Base-by-base conservation (phyloP, 2,797 vertebrate species). In the Ctenochaetus hawaiiensis region DNA sequence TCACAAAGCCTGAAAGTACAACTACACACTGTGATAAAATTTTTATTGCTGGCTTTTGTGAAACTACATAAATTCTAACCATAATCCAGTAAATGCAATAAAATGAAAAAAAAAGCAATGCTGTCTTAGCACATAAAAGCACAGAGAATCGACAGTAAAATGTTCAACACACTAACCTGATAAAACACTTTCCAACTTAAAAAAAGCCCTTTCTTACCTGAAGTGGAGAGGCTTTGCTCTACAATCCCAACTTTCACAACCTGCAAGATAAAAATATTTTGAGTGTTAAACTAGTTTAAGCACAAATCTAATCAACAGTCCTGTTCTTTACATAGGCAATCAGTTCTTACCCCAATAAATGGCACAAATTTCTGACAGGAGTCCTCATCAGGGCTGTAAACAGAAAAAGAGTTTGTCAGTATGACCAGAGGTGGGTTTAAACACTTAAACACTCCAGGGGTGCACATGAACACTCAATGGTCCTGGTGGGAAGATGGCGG, bases 351-450 rank as follows among this genome's bases (percentile, higher is more conserved):
- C 96, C 97, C 96, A 17, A 97, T 96, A 76, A 97, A 97, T 43
- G 97, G 97, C 85, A 98, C 95, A 91, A 98, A 98, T 83, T 97
- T 97, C 94, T 97, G 97, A 93, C 97, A 97, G 81, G 97, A 97
- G 91, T 97, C 97, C 83, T 98, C 97, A 0, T 98, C 97, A 0
- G 96, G 96, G 92, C 97, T 98, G 93, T 66, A 67, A 69, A 82
- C 23, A 72, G 41, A 78, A n/a, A 64, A 63, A 85, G 20, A 86
- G 17, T 54, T n/a, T 45, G 76, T 83, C 60, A 86, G 83, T 60
- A 18, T 8, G 51, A 52, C 7, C 52, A 48, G 37, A n/a, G 5
- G 11, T 26, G 47, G 26, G 23, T 41, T 47, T 41, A 5, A 71
- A 79, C 77, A 87, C 22, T 67, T 75, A 57, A 85, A 86, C 74